These are phyloP conservation scores for Orchestia grillus DNA, from an alignment of 1,140 invertebrate species.

Conservation along the genomic window DNA sequence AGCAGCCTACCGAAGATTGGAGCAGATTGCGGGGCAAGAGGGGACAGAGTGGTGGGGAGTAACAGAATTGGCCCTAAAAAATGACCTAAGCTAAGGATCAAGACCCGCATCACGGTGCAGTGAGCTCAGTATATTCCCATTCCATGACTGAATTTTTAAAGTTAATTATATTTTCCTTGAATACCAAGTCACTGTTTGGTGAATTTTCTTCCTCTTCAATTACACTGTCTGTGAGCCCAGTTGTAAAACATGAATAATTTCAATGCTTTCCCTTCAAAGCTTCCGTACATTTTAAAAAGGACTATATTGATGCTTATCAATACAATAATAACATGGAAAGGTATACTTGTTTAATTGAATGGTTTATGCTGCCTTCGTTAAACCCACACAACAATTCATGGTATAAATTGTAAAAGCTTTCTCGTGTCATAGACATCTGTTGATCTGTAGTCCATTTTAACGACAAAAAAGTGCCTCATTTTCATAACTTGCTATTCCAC, in stretches of 20 bases:
- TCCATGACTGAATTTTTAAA: neutral
- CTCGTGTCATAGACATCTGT: no score
- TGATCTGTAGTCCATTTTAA: no score
- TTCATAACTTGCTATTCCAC: no score
- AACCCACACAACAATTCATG: no score
- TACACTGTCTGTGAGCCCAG: neutral
- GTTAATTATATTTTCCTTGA: neutral
- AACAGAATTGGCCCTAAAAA: neutral
- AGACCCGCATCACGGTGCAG: neutral
- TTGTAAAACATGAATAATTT: neutral
- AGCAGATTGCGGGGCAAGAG: constrained; percentile 27
- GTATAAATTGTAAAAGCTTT: no score
- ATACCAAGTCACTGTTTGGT: neutral
- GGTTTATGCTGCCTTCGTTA: no score
- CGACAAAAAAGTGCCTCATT: no score
- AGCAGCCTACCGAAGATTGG: constrained; percentile 40
- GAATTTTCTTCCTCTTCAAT: neutral
- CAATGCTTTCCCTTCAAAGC: neutral
- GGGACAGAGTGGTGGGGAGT: neutral
- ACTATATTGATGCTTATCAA: neutral
- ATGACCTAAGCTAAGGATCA: neutral
- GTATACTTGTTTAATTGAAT: no score
- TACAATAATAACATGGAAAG: neutral
- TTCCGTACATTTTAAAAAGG: neutral
- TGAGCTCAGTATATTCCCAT: neutral